Evolutionary conservation across 2,113 vertebrate species (phyloP).

Genomic region (Chionomys nivalis): DNA sequence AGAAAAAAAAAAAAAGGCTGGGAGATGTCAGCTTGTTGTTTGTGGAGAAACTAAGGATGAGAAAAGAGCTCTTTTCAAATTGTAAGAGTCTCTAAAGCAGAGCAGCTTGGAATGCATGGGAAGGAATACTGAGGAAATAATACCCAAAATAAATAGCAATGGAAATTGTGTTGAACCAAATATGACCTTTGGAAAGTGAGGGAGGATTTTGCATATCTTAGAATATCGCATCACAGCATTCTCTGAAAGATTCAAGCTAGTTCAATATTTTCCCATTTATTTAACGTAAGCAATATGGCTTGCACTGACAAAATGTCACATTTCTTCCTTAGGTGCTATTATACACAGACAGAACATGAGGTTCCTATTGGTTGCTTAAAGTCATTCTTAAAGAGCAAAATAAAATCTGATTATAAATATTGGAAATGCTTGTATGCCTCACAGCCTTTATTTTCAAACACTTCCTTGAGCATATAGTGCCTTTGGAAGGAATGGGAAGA

Average conservation of each 20-base stretch:
- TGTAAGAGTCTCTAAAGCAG: background rate
- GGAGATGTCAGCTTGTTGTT: constrained; percentile 30
- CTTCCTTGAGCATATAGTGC: constrained; percentile 6
- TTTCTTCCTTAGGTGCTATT: constrained; percentile 37
- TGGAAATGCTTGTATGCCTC: constrained; percentile 18
- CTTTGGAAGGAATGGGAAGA: background rate
- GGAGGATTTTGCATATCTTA: constrained; percentile 44
- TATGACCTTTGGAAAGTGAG: constrained; percentile 59
- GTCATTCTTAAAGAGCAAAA: constrained; percentile 56
- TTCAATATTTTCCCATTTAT: constrained; percentile 50
- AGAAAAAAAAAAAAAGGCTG: background rate
- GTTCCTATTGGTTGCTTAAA: constrained; percentile 51
- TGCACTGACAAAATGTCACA: constrained; percentile 49
- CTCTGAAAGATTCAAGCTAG: constrained; percentile 65
- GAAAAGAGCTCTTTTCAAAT: constrained; percentile 17
- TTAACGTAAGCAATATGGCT: constrained; percentile 38
- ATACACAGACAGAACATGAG: background rate
- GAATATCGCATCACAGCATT: constrained; percentile 7
- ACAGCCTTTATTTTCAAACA: constrained; percentile 17
- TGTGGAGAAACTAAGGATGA: constrained; percentile 23
- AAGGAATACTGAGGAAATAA: constrained; percentile 47
- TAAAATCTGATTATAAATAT: constrained; percentile 34
- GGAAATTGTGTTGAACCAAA: constrained; percentile 56
- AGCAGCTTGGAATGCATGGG: constrained; percentile 24
- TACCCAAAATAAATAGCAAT: constrained; percentile 45